Evolutionary conservation across 2,113 vertebrate genomes (phyloP), one percentile per base, ranked within the genome.

Genomic region (Bambusicola thoracicus): DNA sequence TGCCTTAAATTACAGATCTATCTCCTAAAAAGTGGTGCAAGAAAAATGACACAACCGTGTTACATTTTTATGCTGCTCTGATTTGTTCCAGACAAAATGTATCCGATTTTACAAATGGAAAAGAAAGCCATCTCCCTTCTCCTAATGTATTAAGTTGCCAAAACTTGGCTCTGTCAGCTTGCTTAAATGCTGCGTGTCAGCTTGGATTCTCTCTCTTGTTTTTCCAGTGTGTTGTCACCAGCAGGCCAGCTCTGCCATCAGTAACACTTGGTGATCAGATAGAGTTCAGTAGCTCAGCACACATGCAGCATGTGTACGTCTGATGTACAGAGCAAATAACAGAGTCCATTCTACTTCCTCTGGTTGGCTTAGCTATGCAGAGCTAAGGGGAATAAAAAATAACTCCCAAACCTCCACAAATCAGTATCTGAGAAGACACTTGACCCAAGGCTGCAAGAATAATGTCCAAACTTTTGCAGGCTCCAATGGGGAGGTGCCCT

Each of bases 61-160:
- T 43, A 44, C 56, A 83, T 88, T 93, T 90, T 94, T 67, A 43
- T 82, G 76, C 55, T 85, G 72, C 82, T 89, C 68, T 83, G 78
- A 95, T 94, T 94, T 78, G 12, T 89, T 93, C 87, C 91, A 96
- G 92, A 89, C 76, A 80, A 91, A 93, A 81, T 29, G 24, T 77
- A 86, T 85, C 73, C 63, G 63, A 87, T 19, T 91, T 95, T 87
- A 91, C 46, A 87, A 92, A 43, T 81, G 80, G 91, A 74, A 93
- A 63, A 74, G 69, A 92, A 92, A 91, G 32, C 30, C 67, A 84
- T 90, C 89, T 68, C 48, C 56, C 40, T 78, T 81, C 78, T 78
- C 51, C 59, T 51, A 63, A 56, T 20, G 19, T 19, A 77, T 89
- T 82, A 83, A 85, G 89, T 89, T 87, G 79, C 76, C 93, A 95